Base-by-base conservation (phyloP, 2,888 invertebrate species). In the Tetropium fuscum region DNA sequence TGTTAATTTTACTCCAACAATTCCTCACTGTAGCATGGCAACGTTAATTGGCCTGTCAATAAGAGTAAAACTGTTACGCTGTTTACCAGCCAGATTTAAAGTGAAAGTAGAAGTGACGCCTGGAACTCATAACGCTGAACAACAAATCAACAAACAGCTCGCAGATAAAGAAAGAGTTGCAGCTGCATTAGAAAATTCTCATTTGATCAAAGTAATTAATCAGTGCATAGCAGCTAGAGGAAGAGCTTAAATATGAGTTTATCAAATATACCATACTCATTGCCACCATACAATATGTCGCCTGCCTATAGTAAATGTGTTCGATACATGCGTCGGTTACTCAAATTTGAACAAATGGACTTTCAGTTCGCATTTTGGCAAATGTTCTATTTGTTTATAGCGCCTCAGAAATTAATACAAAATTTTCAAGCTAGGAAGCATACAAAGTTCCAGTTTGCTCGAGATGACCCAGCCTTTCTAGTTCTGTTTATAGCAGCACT, bases 331-430 rank as follows among this genome's bases (percentile, higher is more conserved):
- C 84, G 93, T 68, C 87, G 95, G 75, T 83, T 96, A 59, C 85
- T 95, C 59, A 93, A 94, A 81, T 96, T 97, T 78, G 89, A 94
- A 76, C 98, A 98, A 84, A 99, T 99, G 98, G 98, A 99, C 83
- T 99, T 99, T 84, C 97, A 99, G 80, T 98, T 97, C 84, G 98
- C 98, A 0, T 85, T 93, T n/a, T 99, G 98, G 98, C 98, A 99
- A 86, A 98, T 98, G 95, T 82, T 97, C 0, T 97, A 97, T 80
- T 84, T 99, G 63, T 94, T 99, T 78, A 87, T 93, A 51, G 87
- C 96, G 0, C 98, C 98, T n/a, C 97, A 98, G 77, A 98, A 97
- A 87, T 97, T 99, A 27, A 97, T 97, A 79, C 88, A 97, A 80
- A 97, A 98, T 83, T 98, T 97, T 81, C 93, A 96, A 77, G 97